Evolutionary conservation across 2,888 invertebrate species (phyloP), one percentile per base, ranked within the genome.

Genomic region (Beris chalybata): DNA sequence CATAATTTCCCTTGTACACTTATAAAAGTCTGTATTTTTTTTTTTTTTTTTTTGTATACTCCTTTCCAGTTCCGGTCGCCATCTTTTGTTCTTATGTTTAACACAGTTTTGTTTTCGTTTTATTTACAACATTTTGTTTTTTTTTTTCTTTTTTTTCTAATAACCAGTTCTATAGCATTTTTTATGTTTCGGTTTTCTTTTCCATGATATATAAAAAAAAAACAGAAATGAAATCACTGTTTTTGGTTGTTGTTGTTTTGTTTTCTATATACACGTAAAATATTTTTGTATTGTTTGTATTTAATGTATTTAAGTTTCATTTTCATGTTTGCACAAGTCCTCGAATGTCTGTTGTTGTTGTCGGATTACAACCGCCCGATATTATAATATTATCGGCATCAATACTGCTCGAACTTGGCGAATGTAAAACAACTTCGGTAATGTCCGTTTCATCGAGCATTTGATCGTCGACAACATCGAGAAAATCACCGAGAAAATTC

Each of bases 301-400:
- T 59, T 57, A 29, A 58, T 11, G 2, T 15, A 13, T 56, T 44
- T 5, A n/a, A 31, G 11, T 43, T 67, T 55, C 57, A 44, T 48
- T 31, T 72, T 76, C 75, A 80, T 71, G 78, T 79, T 74, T 78
- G 80, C 66, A 80, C 77, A 71, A 80, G 71, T 68, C 79, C 79
- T 63, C 79, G 76, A 69, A 77, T 76, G 68, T 80, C 80, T 30
- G 74, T 73, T 38, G 74, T 65, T 12, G 72, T 71, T 9, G 69
- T 67, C 55, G 70, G 70, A 68, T 68, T 75, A 71, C 73, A 68
- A 64, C 70, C 73, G 65, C 71, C 70, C 12, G 65, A 67, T 15
- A 73, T 73, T 61, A 74, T 75, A 56, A 71, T 72, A 50, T 73
- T 72, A 61, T 76, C 76, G 61, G 75, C 77, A 68, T 77, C 77